phyloP scores from a whole-genome alignment of 2,797 vertebrate species.

The Syndactyla subalaris region DNA sequence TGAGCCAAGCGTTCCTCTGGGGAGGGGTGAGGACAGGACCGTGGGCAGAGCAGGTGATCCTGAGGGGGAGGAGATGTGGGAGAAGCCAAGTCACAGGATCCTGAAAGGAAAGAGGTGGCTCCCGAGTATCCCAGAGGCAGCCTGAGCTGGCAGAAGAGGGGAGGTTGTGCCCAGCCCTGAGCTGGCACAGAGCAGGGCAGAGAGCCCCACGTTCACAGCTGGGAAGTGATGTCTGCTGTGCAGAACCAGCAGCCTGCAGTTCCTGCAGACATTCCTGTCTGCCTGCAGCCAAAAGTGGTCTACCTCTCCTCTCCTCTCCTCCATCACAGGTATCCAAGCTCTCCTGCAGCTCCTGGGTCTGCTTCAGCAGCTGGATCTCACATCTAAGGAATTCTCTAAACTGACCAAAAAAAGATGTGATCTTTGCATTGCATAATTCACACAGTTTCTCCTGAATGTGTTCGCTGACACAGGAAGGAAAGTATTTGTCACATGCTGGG shows the following conservation, averaged over 20 bases:
- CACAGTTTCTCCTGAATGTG: rapidly evolving
- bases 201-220: rapidly evolving
- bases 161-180: not conserved
- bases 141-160: not conserved
- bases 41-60: not conserved
- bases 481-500: not conserved
- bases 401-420: not conserved
- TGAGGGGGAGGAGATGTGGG: not conserved
- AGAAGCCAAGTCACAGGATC: rapidly evolving
- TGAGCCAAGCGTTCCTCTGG: not conserved
- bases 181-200: not conserved
- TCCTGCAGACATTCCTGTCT: rapidly evolving
- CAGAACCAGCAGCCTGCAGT: not conserved
- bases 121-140: rapidly evolving
- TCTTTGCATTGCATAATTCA: not conserved
- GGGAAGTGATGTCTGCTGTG: not conserved
- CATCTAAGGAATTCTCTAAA: not conserved
- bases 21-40: not conserved
- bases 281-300: rapidly evolving
- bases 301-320: not conserved
- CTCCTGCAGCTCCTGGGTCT: not conserved
- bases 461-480: not conserved
- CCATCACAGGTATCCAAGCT: not conserved
- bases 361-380: not conserved
- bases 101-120: rapidly evolving